phyloP scores from a whole-genome alignment of 1,140 invertebrate genomes.

The Chrysomallon squamiferum region DNA sequence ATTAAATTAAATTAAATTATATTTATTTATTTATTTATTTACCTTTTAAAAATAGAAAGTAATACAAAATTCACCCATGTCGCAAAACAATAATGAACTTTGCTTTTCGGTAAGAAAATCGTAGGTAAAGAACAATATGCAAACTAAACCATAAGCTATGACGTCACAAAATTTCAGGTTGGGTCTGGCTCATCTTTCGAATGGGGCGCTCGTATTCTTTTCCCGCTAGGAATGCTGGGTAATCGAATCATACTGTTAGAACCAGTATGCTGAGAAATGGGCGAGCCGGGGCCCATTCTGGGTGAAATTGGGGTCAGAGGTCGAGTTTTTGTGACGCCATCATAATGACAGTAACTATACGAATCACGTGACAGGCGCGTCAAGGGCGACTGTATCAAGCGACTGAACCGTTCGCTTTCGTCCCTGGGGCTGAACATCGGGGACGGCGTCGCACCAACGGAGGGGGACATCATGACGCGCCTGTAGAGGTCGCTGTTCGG shows the following conservation, averaged over 20 bases:
- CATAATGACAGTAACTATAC: neutral
- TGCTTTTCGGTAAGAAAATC: no score
- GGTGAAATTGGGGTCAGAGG: slow-evolving; percentile 1
- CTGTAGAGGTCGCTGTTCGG: neutral
- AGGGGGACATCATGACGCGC: neutral
- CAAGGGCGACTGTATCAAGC: neutral
- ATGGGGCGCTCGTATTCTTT: neutral
- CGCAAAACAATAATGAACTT: no score
- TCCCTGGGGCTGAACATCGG: neutral
- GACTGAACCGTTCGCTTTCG: neutral
- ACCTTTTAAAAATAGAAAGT: no score
- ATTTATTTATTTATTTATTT: no score
- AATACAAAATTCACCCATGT: no score
- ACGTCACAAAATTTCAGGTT: no score
- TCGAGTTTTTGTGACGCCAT: neutral
- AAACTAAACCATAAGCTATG: no score
- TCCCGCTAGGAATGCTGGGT: neutral
- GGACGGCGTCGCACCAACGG: neutral
- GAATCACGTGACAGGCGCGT: neutral
- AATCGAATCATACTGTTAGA: neutral
- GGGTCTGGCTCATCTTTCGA: neutral
- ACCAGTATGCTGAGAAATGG: neutral
- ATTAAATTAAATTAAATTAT: no score
- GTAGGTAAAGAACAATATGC: no score
- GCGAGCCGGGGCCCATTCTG: neutral